phyloP scores from a whole-genome alignment of 2,888 invertebrate species.

The Mimumesa dahlbomi region DNA sequence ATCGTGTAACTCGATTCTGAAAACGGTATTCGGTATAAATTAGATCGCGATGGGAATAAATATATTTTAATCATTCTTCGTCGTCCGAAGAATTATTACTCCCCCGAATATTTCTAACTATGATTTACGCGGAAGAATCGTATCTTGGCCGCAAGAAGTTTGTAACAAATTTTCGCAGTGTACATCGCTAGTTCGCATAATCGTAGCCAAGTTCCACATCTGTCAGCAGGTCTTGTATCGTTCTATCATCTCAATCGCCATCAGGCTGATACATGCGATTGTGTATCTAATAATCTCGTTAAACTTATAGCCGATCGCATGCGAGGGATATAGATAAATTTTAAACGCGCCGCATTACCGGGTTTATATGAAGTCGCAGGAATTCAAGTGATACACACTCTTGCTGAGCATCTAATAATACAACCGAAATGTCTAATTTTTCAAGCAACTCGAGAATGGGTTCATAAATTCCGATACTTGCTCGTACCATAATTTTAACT shows the following conservation, averaged over 20 bases:
- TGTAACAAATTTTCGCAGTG: conserved; percentile 49
- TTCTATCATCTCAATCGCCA: conserved; percentile 37
- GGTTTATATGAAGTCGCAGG: conserved; percentile 27
- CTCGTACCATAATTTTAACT: too few relatives aligned
- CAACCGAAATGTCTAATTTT: conserved; percentile 24
- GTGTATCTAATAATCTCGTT: conserved; percentile 49
- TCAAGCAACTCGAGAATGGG: conserved; percentile 4
- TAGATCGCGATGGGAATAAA: background rate
- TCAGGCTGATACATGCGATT: conserved; percentile 36
- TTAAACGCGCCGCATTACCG: conserved; percentile 2
- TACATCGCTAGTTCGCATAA: conserved; percentile 27
- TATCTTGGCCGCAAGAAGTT: conserved; percentile 27
- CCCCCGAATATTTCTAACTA: conserved; percentile 6
- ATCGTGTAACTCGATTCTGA: background rate
- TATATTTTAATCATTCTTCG: conserved; percentile 16
- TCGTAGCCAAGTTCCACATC: conserved; percentile 48
- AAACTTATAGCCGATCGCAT: conserved; percentile 27
- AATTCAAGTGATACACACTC: conserved; percentile 23
- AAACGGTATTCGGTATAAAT: conserved; percentile 11
- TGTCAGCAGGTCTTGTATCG: conserved; percentile 50
- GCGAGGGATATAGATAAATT: conserved; percentile 1
- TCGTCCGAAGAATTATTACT: conserved; percentile 5
- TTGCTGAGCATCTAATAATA: conserved; percentile 52
- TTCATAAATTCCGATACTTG: background rate
- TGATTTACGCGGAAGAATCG: conserved; percentile 33